Evolutionary conservation across 2,797 vertebrate genomes (phyloP).

Genomic region (Siniperca scherzeri): DNA sequence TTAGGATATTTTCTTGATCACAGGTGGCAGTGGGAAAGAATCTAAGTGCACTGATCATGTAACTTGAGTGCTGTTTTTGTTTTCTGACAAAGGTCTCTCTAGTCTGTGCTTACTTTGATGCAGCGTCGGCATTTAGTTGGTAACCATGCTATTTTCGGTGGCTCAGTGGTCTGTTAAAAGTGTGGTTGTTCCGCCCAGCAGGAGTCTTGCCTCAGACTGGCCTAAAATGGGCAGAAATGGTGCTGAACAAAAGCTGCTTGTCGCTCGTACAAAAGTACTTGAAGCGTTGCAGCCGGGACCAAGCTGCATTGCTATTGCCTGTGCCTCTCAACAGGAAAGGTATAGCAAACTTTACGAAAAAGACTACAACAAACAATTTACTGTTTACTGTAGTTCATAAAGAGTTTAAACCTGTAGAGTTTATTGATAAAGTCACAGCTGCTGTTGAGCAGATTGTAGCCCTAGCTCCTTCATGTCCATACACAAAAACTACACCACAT

Average conservation of each 20-base stretch:
- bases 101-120: slow-evolving; percentile 81
- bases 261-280: slow-evolving; percentile 87
- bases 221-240: slow-evolving; percentile 88
- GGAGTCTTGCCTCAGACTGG: slow-evolving; percentile 87
- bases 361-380: slow-evolving; percentile 76
- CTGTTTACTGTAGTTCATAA: slow-evolving; percentile 72
- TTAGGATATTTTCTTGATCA: slow-evolving; percentile 74
- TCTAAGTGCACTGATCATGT: slow-evolving; percentile 68
- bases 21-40: slow-evolving; percentile 75
- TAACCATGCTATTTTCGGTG: slow-evolving; percentile 85
- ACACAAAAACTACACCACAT: slow-evolving; percentile 69
- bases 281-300: slow-evolving; percentile 85
- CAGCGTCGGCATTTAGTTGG: slow-evolving; percentile 79
- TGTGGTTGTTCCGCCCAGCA: slow-evolving; percentile 88
- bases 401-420: slow-evolving; percentile 65
- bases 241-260: slow-evolving; percentile 87
- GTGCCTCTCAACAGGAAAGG: slow-evolving; percentile 88
- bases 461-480: slow-evolving; percentile 60
- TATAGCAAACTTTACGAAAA: slow-evolving; percentile 85
- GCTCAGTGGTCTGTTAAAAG: slow-evolving; percentile 87
- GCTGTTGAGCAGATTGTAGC: slow-evolving; percentile 68
- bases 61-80: slow-evolving; percentile 76
- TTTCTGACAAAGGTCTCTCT: slow-evolving; percentile 79
- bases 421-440: slow-evolving; percentile 69
- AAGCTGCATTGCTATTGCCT: slow-evolving; percentile 86